Evolutionary conservation across 2,113 vertebrate genomes (phyloP), one percentile per base, ranked within the genome.

Genomic region (Cisticola juncidis): DNA sequence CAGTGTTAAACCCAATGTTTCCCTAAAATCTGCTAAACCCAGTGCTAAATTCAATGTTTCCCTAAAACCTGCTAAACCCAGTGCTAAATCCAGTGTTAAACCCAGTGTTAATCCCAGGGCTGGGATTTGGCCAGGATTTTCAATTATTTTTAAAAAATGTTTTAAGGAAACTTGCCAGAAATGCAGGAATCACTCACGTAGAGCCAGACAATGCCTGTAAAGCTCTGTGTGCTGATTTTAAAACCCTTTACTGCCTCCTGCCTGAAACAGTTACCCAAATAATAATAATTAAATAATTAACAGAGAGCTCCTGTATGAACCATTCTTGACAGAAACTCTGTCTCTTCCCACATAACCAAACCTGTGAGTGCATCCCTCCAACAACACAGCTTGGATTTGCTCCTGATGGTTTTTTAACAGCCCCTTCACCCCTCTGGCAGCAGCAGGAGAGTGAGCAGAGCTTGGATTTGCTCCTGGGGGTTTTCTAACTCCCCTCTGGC

Each of bases 161-260:
- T 58, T 36, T 22, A 53, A 69, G 25, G 61, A 31, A 51, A 9
- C 11, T 9, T 5, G 0, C 15, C 13, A 9, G 19, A n/a, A 44
- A 51, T 5, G 18, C 77, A 31, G 40, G 33, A 48, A 14, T 58
- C 11, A 0, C 47, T n/a, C 9, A 3, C 17, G 11, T 2, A 6
- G 38, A 53, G 29, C 0, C 0, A 45, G 64, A 45, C 16, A 17
- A 4, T 4, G 21, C 33, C 26, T 12, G 19, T 9, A 9, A 14
- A 2, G 2, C 1, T 23, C 21, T 23, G 16, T 4, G 9, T 54
- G 45, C 13, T 11, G 35, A 3, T 31, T 69, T 28, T 14, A 40
- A 25, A 86, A 47, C 6, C 13, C 4, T 1, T 0, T 40, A 10
- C 48, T 17, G 21, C 6, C 9, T 35, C 31, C 12, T 51, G 1